These are phyloP conservation scores for Tetranychus cinnabarinus DNA, from an alignment of 1,140 invertebrate species.

Conservation along the genomic window DNA sequence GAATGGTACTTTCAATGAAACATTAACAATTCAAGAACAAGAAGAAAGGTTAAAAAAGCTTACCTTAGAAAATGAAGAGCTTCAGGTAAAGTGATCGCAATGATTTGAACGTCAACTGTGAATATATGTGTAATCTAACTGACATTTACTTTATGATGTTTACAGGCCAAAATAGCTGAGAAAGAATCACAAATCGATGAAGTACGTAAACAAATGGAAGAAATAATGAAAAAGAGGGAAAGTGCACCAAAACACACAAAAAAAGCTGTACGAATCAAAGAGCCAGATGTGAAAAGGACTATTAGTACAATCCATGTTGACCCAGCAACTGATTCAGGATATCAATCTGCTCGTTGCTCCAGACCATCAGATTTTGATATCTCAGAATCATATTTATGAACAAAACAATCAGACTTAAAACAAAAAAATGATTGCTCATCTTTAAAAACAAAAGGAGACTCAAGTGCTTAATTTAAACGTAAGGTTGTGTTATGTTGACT, in stretches of 20 bases:
- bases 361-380: constrained; percentile 44
- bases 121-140: no score
- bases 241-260: not conserved
- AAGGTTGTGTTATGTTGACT: no score
- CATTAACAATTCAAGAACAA: constrained; percentile 71
- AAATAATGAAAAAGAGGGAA: constrained; percentile 4
- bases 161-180: constrained; percentile 7
- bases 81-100: constrained; percentile 29
- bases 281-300: constrained; percentile 2
- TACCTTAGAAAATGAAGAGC: constrained; percentile 80
- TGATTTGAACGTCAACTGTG: no score
- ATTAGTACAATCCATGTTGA: constrained; percentile 7
- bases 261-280: constrained; percentile 9
- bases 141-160: not conserved
- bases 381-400: constrained; percentile 54
- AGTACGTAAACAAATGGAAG: constrained; percentile 9
- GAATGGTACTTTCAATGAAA: constrained; percentile 27
- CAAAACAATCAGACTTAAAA: not conserved
- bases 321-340: constrained; percentile 14
- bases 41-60: constrained; percentile 82
- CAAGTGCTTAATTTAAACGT: no score
- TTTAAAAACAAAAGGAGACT: no score
- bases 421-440: no score
- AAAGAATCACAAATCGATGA: constrained; percentile 15
- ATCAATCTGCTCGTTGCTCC: constrained; percentile 19